These are phyloP conservation scores for Orientallactaga sibirica DNA, from an alignment of 2,797 vertebrate species.

Conservation along the genomic window DNA sequence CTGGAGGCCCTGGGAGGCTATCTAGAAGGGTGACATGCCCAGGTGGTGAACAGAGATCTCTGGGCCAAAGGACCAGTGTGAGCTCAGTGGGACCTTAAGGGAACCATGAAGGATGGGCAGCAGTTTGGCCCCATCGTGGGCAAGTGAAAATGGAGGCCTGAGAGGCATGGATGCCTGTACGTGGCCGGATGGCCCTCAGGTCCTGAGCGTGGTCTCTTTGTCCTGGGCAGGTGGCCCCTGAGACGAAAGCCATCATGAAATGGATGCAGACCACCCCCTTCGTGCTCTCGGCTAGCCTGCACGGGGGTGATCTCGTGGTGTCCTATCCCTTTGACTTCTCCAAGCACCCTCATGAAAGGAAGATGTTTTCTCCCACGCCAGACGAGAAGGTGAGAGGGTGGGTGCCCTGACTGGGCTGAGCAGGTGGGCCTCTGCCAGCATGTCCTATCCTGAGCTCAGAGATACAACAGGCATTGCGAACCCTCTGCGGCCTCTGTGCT, in stretches of 20 bases:
- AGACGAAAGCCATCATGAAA: conserved; percentile 98
- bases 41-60: rapidly evolving
- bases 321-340: conserved; percentile 98
- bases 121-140: rapidly evolving
- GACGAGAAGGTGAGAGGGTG: conserved; percentile 94
- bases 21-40: not conserved
- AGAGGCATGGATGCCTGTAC: rapidly evolving
- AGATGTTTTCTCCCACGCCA: conserved; percentile 95
- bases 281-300: conserved; percentile 96
- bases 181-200: rapidly evolving
- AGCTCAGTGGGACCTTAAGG: rapidly evolving
- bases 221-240: conserved; percentile 93
- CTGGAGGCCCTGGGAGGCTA: not conserved
- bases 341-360: conserved; percentile 93
- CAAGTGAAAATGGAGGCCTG: no score
- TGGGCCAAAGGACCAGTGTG: not conserved
- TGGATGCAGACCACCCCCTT: conserved; percentile 95
- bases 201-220: rapidly evolving
- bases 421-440: rapidly evolving
- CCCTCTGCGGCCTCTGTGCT: not conserved
- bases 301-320: conserved; percentile 97
- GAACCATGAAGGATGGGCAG: not conserved
- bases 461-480: rapidly evolving
- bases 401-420: rapidly evolving
- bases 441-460: not conserved